These are phyloP conservation scores for Cosmopolites sordidus DNA, from an alignment of 2,888 invertebrate genomes.

Conservation along the genomic window DNA sequence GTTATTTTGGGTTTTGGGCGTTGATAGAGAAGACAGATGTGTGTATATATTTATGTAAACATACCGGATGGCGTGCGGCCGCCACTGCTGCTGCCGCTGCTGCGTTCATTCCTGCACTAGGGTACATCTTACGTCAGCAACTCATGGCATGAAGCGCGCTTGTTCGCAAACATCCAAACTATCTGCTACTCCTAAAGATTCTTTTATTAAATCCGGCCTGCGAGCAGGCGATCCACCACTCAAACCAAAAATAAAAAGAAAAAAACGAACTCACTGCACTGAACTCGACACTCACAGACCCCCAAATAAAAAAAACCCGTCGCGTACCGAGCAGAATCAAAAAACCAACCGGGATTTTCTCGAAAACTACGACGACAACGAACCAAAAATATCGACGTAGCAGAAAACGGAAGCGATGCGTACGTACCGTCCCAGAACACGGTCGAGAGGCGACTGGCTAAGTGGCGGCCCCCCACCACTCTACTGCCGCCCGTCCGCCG, in stretches of 20 bases:
- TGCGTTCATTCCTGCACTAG: conserved; percentile 82
- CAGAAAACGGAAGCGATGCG: conserved; percentile 12
- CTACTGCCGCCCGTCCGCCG: conserved; percentile 30
- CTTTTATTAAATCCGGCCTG: neutral
- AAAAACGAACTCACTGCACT: neutral
- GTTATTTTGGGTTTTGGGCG: too few species aligned
- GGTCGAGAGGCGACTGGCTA: conserved; percentile 43
- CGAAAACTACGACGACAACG: too few species aligned
- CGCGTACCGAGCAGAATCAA: too few species aligned
- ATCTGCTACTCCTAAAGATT: conserved; percentile 8
- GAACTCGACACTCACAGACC: neutral
- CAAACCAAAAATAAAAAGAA: neutral
- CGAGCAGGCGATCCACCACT: neutral
- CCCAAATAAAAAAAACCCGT: neutral
- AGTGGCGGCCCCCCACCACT: conserved; percentile 26
- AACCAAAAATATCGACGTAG: neutral
- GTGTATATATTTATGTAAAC: conserved; percentile 37
- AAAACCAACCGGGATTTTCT: too few species aligned
- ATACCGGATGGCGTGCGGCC: conserved; percentile 84
- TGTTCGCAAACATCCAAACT: neutral
- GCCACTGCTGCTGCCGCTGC: conserved; percentile 80
- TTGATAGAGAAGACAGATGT: neutral
- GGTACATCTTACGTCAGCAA: conserved; percentile 67
- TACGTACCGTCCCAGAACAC: conserved; percentile 35
- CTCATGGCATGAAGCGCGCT: conserved; percentile 35